phyloP scores from a whole-genome alignment of 2,113 vertebrate genomes.

The Chloropsis cyanopogon region DNA sequence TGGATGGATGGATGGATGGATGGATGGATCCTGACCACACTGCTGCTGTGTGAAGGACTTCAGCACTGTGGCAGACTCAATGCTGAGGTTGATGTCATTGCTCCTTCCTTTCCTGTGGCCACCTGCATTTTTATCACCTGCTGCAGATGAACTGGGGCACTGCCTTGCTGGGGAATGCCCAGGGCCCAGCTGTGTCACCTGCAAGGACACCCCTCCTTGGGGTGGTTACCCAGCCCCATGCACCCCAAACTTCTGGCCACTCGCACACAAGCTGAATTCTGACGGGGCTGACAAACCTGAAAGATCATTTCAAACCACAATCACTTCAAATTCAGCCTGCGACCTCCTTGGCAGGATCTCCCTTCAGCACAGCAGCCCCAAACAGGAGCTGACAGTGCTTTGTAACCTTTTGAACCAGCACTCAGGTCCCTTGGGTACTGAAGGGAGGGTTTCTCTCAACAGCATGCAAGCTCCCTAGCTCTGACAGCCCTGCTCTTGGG shows the following conservation, averaged over 20 bases:
- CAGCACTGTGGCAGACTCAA: not conserved
- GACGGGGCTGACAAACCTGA: not conserved
- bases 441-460: not conserved
- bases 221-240: not conserved
- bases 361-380: not conserved
- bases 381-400: constrained; percentile 52
- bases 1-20: not conserved
- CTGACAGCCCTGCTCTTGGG: constrained; percentile 26
- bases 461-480: not conserved
- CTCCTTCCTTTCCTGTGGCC: not conserved
- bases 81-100: not conserved
- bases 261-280: not conserved
- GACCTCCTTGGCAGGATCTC: constrained; percentile 2
- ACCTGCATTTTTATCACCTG: not conserved
- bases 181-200: not conserved
- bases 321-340: not conserved
- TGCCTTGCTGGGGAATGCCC: not conserved
- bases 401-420: constrained; percentile 29
- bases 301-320: not conserved
- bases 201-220: not conserved
- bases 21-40: not conserved
- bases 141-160: not conserved
- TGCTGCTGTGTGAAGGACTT: not conserved
- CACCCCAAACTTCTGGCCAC: not conserved
- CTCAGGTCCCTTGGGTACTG: not conserved